Conservation (phyloP, 2,797 vertebrate species). For the Hephaestus fuliginosus region DNA sequence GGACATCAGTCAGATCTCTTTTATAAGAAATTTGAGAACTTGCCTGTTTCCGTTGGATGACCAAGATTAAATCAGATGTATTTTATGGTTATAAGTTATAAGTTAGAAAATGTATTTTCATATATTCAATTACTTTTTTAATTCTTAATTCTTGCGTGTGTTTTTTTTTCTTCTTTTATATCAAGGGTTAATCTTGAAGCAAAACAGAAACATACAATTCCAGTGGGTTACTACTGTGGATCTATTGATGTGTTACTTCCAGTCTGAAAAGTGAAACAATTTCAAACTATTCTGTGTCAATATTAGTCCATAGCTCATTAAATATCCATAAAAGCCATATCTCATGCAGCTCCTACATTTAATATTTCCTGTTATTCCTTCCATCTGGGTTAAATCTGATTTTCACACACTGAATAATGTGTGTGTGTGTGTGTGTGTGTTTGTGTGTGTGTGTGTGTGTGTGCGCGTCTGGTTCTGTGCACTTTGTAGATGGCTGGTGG, state of each 20-base stretch:
- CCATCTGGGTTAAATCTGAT: conserved; percentile 35
- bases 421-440: conserved; percentile 16
- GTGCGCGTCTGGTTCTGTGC: conserved; percentile 17
- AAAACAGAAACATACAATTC: conserved; percentile 1
- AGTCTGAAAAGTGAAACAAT: neutral
- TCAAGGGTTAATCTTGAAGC: neutral
- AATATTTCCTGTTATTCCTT: neutral
- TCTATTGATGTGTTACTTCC: neutral
- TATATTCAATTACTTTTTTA: neutral
- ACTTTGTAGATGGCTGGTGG: conserved; percentile 73
- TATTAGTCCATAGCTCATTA: neutral
- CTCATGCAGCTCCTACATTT: conserved; percentile 3
- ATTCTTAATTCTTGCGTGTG: neutral
- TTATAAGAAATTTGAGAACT: conserved; percentile 57
- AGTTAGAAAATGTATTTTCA: neutral
- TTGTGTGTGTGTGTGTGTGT: conserved; percentile 8
- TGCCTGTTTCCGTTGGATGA: neutral
- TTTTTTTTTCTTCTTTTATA: neutral
- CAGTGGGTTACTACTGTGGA: conserved; percentile 42
- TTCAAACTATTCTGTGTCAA: neutral
- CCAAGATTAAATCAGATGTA: neutral
- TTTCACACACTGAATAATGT: conserved; percentile 4
- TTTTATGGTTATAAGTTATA: neutral
- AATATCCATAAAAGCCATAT: conserved; percentile 16
- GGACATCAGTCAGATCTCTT: conserved; percentile 39